Conservation (phyloP, 2,888 invertebrate species). For the Dasypolia templi region DNA sequence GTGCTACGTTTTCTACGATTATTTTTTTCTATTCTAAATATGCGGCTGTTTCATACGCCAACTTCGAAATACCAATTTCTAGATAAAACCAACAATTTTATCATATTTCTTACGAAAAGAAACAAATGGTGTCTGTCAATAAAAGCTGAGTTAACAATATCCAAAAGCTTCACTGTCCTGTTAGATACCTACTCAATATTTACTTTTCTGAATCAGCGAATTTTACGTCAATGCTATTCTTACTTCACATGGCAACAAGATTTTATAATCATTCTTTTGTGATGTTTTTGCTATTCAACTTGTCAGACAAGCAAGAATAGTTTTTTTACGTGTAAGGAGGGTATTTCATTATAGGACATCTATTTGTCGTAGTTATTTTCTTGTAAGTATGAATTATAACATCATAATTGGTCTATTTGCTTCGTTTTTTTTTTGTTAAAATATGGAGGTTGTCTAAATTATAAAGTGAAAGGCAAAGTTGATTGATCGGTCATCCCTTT, state of each 20-base stretch:
- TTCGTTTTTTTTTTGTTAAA: neutral
- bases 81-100: constrained; percentile 2
- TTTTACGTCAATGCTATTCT: constrained; percentile 28
- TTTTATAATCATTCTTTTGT: constrained; percentile 15
- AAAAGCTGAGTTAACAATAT: constrained; percentile 27
- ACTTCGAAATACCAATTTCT: neutral
- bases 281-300: constrained; percentile 15
- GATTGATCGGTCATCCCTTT: neutral
- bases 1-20: no score
- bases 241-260: constrained; percentile 34
- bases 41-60: neutral
- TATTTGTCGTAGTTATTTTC: constrained; percentile 10
- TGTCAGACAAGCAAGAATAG: neutral
- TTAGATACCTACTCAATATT: constrained; percentile 20
- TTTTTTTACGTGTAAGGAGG: constrained; percentile 4
- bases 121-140: constrained; percentile 24
- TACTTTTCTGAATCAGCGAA: constrained; percentile 34
- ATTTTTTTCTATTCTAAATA: neutral
- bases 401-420: neutral
- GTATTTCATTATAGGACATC: neutral
- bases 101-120: constrained; percentile 24
- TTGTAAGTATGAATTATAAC: neutral
- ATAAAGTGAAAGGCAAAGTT: constrained; percentile 1
- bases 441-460: neutral
- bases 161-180: constrained; percentile 8